Base-by-base conservation (phyloP, 2,797 vertebrate species). In the Halcyon badia region DNA sequence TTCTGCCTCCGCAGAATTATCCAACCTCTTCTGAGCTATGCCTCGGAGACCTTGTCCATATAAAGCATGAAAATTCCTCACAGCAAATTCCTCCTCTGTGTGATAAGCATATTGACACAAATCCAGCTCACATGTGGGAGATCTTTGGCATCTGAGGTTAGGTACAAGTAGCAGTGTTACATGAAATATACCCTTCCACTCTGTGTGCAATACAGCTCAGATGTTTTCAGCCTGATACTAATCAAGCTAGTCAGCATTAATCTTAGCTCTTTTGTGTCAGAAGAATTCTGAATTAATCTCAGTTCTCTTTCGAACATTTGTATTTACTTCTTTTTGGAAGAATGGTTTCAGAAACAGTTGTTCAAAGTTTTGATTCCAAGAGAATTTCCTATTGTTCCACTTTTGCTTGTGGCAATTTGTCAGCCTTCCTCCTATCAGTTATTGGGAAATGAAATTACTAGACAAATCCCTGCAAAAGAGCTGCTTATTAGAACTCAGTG, bases 61-160 rank as follows among this genome's bases (percentile, higher is more conserved):
- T 28, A 87, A 95, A 94, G 79, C 49, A 39, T 2, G 30, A 77
- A 79, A 77, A 70, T 77, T 80, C 78, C 87, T 91, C 76, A 6
- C 37, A 31, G 69, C 87, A 81, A 77, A 94, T 89, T 91, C 89
- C 89, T 92, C 30, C 65, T 46, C 24, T 21, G 24, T 52, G 48
- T 3, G 42, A 89, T 91, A 90, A 91, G 57, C 62, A 2, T 69
- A 94, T 81, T 92, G 89, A 95, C 91, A 81, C 41, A 89, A 94
- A 77, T 65, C 84, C 75, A 91, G 52, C 82, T 88, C 82, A 51
- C 22, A 42, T 30, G 71, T 72, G 72, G 44, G 56, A 89, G 81
- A 84, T 78, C 75, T 87, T 60, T 37, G 26, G 83, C 75, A 75
- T 61, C 26, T 81, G 60, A 91, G 64, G 69, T 68, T 70, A 89